Evolutionary conservation across 2,797 vertebrate species (phyloP).

Genomic region (Acomys russatus): DNA sequence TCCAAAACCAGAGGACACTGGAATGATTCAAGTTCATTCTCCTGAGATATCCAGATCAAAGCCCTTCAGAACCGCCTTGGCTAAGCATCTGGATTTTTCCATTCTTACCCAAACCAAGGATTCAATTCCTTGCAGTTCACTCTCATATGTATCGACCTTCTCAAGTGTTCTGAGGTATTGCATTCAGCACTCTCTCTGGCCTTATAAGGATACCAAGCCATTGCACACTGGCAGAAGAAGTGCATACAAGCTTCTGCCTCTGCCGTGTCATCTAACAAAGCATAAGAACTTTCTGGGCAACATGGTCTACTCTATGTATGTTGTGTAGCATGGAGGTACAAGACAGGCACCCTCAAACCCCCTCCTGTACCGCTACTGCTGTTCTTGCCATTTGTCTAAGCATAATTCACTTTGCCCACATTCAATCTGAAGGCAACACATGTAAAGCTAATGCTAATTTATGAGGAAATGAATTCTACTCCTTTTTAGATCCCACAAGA

Average conservation of each 20-base stretch:
- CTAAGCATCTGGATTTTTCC: slow-evolving; percentile 79
- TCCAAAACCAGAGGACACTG: slow-evolving; percentile 83
- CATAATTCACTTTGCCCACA: slow-evolving; percentile 41
- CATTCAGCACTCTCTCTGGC: slow-evolving; percentile 56
- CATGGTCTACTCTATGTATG: background rate
- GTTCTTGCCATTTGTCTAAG: background rate
- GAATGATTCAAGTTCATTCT: slow-evolving; percentile 69
- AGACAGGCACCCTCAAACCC: background rate
- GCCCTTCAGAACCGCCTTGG: slow-evolving; percentile 73
- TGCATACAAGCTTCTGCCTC: slow-evolving; percentile 61
- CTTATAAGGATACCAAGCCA: slow-evolving; percentile 73
- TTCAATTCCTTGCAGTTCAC: slow-evolving; percentile 79
- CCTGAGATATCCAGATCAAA: slow-evolving; percentile 84
- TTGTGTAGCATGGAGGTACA: background rate
- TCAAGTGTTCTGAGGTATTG: slow-evolving; percentile 79
- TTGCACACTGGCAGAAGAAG: slow-evolving; percentile 28
- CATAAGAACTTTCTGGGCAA: slow-evolving; percentile 35
- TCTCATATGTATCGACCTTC: slow-evolving; percentile 77
- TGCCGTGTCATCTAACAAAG: slow-evolving; percentile 32
- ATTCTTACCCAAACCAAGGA: slow-evolving; percentile 80
- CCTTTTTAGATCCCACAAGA: background rate
- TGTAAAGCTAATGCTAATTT: slow-evolving; percentile 50
- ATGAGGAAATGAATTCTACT: background rate
- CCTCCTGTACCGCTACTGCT: background rate
- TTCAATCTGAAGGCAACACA: slow-evolving; percentile 44